Evolutionary conservation across 2,113 vertebrate species (phyloP), one percentile per base, ranked within the genome.

Genomic region (Sterrhoptilus dennistouni): DNA sequence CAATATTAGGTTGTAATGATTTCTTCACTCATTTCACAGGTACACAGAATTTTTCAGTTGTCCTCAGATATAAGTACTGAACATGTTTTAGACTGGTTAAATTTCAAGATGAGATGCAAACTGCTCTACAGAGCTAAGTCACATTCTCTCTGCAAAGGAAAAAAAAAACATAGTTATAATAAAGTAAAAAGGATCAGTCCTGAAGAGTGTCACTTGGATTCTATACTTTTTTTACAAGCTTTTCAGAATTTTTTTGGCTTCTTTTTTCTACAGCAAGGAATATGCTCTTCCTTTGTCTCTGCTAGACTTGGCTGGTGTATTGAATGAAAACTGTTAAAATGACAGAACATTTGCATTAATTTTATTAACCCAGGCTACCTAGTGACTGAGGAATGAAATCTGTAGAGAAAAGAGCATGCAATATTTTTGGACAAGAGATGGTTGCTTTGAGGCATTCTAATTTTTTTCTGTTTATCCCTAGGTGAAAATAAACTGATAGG

Each of bases 401-500:
- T n/a, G 8, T 15, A 20, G 20, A 47, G 53, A 45, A 49, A 49
- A 36, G 50, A 82, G 18, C n/a, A 65, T 89, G 12, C 35, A 40
- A 3, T 50, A 22, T 4, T 63, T 92, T 50, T 78, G 69, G 56
- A 25, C 25, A 64, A 57, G 68, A 71, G 11, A 7, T 52, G 12
- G n/a, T 80, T 83, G 28, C 70, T 90, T 88, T 87, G 70, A 90
- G 8, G 17, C 6, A 24, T 61, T 56, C 83, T 96, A 18, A 94
- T 81, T 89, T 97, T 87, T 90, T 85, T 29, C 11, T 47, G 2
- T 79, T 97, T 95, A 25, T 91, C 91, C 83, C 87, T 93, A 99
- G 99, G 99, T 76, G 99, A 99, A 94, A 99, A 99, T 95, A 99
- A 99, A 96, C 97, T 99, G 56, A 98, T 99, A 90, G 99, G 99